Evolutionary conservation across 2,797 vertebrate species (phyloP).

Genomic region (Gypaetus barbatus): DNA sequence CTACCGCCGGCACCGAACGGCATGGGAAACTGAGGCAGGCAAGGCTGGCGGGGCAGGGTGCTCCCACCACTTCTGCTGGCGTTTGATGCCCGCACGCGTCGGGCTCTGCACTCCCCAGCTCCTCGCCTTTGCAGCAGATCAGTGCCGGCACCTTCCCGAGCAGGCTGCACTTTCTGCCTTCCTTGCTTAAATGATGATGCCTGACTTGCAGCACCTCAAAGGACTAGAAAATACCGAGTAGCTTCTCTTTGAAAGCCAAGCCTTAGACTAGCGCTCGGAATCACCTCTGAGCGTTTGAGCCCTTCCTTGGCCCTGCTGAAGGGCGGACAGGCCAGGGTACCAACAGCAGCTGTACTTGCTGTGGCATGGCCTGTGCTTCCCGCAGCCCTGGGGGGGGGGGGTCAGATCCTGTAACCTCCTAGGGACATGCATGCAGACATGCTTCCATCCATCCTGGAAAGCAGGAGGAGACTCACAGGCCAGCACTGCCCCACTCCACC

Average conservation of each 20-base stretch:
- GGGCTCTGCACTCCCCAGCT: neutral
- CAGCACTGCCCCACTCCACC: neutral
- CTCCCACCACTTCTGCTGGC: neutral
- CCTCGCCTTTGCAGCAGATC: neutral
- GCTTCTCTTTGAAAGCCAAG: neutral
- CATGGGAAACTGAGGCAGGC: neutral
- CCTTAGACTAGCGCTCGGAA: neutral
- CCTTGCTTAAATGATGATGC: neutral
- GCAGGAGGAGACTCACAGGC: neutral
- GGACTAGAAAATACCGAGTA: neutral
- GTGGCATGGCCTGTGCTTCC: neutral
- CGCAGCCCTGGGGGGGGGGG: neutral
- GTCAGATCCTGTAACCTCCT: accelerated
- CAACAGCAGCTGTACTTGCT: neutral
- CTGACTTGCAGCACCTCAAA: neutral
- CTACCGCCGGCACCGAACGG: accelerated
- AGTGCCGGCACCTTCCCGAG: neutral
- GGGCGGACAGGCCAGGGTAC: neutral
- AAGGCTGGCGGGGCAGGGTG: neutral
- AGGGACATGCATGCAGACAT: neutral
- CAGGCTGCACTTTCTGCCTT: neutral
- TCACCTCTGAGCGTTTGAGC: neutral
- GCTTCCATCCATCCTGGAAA: neutral
- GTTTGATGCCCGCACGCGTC: neutral
- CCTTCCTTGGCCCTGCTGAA: too few relatives aligned